phyloP scores from a whole-genome alignment of 2,113 vertebrate species.

The Phocoena sinus region DNA sequence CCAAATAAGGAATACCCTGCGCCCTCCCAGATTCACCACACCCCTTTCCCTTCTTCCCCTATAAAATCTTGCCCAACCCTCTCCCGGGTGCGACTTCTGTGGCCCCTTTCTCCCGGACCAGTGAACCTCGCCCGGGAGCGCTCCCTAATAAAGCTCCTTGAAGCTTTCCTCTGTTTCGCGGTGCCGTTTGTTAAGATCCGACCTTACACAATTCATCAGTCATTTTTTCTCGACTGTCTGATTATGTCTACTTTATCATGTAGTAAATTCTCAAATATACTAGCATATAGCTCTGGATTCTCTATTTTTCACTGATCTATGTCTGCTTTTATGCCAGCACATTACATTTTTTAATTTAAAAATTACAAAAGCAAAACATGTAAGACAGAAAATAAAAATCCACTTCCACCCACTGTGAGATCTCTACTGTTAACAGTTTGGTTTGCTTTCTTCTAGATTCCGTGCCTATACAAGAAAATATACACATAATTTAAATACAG shows the following conservation, averaged over 20 bases:
- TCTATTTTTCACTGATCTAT: neutral
- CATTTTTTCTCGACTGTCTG: neutral
- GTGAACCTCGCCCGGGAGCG: too few relatives aligned
- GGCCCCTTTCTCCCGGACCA: too few relatives aligned
- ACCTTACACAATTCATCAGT: neutral
- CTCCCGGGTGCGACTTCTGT: too few relatives aligned
- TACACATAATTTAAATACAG: neutral
- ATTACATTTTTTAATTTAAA: neutral
- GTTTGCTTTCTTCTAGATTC: slow-evolving; percentile 20
- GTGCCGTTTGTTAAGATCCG: too few relatives aligned
- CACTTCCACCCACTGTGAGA: neutral
- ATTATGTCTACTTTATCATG: neutral
- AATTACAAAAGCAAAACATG: neutral
- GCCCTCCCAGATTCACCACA: too few relatives aligned
- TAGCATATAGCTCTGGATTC: neutral
- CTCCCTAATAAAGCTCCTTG: too few relatives aligned
- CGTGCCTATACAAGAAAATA: neutral
- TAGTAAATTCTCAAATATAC: neutral
- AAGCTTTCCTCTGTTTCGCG: too few relatives aligned
- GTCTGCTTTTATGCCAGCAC: neutral
- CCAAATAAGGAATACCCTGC: too few relatives aligned
- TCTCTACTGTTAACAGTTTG: neutral
- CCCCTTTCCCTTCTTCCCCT: too few relatives aligned
- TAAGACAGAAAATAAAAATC: neutral
- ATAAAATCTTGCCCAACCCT: too few relatives aligned